These are phyloP conservation scores for Orthosia gothica DNA, from an alignment of 2,888 invertebrate genomes.

Conservation along the genomic window DNA sequence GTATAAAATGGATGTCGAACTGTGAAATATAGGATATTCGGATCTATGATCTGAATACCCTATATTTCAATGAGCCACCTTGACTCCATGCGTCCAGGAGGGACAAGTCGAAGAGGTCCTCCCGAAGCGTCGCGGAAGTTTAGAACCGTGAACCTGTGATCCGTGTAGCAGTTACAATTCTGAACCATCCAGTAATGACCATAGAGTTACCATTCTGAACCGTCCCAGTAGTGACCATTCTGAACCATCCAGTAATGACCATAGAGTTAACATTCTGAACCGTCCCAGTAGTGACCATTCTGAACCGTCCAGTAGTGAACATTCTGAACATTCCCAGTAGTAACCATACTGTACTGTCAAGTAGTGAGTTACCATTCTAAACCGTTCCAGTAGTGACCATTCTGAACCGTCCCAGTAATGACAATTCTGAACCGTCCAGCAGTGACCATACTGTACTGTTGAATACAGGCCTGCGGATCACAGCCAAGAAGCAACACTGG, in stretches of 20 bases:
- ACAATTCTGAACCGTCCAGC: too few relatives aligned
- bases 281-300: not conserved
- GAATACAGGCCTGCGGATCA: too few relatives aligned
- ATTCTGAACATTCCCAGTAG: not conserved
- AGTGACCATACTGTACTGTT: too few relatives aligned
- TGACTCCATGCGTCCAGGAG: conserved; percentile 94
- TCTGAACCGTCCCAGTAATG: too few relatives aligned
- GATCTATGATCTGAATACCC: too few relatives aligned
- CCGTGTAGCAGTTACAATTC: too few relatives aligned
- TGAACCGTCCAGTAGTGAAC: not conserved
- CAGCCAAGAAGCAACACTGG: too few relatives aligned
- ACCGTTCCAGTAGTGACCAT: not conserved
- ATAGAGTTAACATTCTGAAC: not conserved
- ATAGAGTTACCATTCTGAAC: not conserved
- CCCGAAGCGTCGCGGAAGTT: conserved; percentile 98
- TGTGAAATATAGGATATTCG: too few relatives aligned
- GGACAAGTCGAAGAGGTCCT: conserved; percentile 96
- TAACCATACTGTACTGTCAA: not conserved
- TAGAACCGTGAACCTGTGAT: conserved; percentile 61
- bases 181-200: not conserved
- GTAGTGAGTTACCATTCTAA: not conserved
- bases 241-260: too few relatives aligned
- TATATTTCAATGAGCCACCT: conserved; percentile 93
- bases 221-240: not conserved
- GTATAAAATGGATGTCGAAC: too few relatives aligned